Conservation (phyloP, 2,888 invertebrate species). For the Phyllotreta striolata region DNA sequence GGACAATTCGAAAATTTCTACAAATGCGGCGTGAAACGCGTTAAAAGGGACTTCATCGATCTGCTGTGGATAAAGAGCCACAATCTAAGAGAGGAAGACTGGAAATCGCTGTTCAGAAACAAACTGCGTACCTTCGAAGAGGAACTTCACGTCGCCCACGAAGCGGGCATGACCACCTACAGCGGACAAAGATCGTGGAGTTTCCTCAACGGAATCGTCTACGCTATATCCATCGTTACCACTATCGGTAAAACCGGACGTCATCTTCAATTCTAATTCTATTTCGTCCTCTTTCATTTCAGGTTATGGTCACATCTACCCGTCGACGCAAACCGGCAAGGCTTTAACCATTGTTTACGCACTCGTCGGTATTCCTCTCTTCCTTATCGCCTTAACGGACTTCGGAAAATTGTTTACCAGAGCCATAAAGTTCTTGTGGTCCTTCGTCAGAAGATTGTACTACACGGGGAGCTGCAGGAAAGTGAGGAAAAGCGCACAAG, state of each 20-base stretch:
- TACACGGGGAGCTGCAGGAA: conserved; percentile 85
- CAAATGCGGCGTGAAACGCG: conserved; percentile 87
- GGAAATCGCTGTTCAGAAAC: conserved; percentile 85
- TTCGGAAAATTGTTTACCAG: conserved; percentile 94
- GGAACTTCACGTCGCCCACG: conserved; percentile 83
- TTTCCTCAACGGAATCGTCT: conserved; percentile 86
- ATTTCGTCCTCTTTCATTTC: conserved; percentile 52
- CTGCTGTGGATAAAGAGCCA: conserved; percentile 83
- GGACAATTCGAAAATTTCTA: conserved; percentile 86
- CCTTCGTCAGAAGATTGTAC: conserved; percentile 82
- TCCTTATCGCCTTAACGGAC: conserved; percentile 92
- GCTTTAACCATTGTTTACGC: conserved; percentile 93
- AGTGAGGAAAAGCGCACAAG: conserved; percentile 77
- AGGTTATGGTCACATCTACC: conserved; percentile 98
- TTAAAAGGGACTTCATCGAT: conserved; percentile 87
- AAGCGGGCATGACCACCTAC: conserved; percentile 83
- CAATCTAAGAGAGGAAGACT: conserved; percentile 85
- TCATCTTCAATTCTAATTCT: background rate
- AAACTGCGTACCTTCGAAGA: conserved; percentile 86
- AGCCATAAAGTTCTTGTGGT: conserved; percentile 89
- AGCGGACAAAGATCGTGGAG: conserved; percentile 88
- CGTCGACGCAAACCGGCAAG: conserved; percentile 85
- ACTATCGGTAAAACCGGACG: conserved; percentile 80
- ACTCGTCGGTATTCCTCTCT: conserved; percentile 93
- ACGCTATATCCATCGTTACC: conserved; percentile 85